Evolutionary conservation across 2,113 vertebrate species (phyloP), one percentile per base, ranked within the genome.

Genomic region (Paracanthobrama guichenoti): DNA sequence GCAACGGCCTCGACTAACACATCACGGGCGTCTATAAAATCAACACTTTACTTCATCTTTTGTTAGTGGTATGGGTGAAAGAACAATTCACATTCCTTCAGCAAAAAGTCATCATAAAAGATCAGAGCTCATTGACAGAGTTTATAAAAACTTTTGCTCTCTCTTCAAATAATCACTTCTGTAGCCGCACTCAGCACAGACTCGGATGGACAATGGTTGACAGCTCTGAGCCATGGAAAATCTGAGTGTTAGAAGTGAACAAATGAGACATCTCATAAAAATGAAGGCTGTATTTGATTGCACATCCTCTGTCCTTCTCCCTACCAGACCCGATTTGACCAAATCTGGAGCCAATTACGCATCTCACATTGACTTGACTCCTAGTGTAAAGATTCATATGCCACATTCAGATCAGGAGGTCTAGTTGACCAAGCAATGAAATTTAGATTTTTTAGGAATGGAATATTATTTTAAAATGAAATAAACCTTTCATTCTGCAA

Each of bases 11-110:
- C 66, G 71, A 87, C 89, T 66, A 86, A 66, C 88, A 88, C 88
- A 88, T 92, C 84, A 90, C 64, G 39, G 13, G 24, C 31, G 85
- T 85, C 89, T 88, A 87, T 91, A 91, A 93, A 93, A 89, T 92
- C 89, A 84, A 84, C 86, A 85, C 89, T 31, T 87, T 48, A 69
- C 80, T 87, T 85, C 76, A 87, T 86, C 86, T 73, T 90, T 86
- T 87, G 85, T 89, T 89, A 91, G 79, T 42, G 20, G 79, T 46
- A 84, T 55, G 64, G 16, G 31, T 28, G 13, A 74, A 81, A 74
- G 42, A 55, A 85, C 62, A 89, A 83, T 71, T 11, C 84, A 18
- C 87, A 89, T 84, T 90, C 88, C 84, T 84, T 79, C 86, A 35
- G 89, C 83, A 88, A 89, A 90, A 77, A 60, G 71, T 89, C 89